These are phyloP conservation scores for Bufo gargarizans DNA, from an alignment of 2,113 vertebrate species.

Conservation along the genomic window DNA sequence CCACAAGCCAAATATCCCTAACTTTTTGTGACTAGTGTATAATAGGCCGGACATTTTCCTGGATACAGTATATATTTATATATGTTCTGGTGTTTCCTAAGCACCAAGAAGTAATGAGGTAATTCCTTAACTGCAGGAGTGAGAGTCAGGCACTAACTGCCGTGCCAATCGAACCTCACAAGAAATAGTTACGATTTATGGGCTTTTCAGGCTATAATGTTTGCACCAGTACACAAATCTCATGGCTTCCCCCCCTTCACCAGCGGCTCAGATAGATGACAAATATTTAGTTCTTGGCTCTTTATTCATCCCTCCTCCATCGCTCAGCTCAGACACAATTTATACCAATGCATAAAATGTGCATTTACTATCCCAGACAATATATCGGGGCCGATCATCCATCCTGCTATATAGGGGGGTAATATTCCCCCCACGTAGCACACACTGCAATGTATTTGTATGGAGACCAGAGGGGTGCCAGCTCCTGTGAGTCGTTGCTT, in stretches of 20 bases:
- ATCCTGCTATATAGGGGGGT: neutral
- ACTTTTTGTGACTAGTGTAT: too few relatives aligned
- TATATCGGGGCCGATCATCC: neutral
- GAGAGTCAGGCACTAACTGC: neutral
- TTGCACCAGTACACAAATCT: constrained; percentile 17
- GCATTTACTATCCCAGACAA: neutral
- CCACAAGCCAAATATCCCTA: too few relatives aligned
- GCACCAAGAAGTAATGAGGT: too few relatives aligned
- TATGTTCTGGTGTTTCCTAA: too few relatives aligned
- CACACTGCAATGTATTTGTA: constrained; percentile 5
- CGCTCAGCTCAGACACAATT: constrained; percentile 37
- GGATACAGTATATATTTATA: too few relatives aligned
- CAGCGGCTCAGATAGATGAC: constrained; percentile 4
- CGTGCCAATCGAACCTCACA: neutral
- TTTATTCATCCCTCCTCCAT: constrained; percentile 39
- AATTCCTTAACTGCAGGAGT: neutral
- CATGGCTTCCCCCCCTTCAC: neutral
- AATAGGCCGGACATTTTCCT: too few relatives aligned
- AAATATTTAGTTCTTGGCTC: constrained; percentile 48
- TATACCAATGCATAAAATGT: neutral
- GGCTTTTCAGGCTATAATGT: neutral
- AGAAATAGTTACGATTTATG: constrained; percentile 8
- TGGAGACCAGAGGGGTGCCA: constrained; percentile 61
- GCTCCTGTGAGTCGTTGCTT: constrained; percentile 66
- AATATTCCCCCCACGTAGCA: constrained; percentile 46